phyloP scores from a whole-genome alignment of 2,113 vertebrate species.

The Nestor notabilis region DNA sequence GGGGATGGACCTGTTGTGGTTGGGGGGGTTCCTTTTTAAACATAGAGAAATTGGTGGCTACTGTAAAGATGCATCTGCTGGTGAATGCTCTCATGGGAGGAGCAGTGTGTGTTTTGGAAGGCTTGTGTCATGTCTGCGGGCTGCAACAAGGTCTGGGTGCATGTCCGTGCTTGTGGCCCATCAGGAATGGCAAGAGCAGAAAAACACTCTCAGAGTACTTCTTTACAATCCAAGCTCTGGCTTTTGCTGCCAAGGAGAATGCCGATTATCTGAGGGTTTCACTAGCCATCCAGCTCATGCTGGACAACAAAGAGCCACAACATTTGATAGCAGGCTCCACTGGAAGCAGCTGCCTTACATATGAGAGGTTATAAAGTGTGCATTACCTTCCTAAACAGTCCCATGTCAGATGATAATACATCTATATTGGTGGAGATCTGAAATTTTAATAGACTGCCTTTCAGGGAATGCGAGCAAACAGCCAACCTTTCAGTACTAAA shows the following conservation, averaged over 20 bases:
- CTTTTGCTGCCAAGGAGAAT: background rate
- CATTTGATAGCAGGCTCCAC: background rate
- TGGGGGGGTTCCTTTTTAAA: background rate
- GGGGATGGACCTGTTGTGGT: background rate
- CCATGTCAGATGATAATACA: background rate
- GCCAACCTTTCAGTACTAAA: background rate
- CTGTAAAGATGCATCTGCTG: background rate
- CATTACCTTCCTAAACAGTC: background rate
- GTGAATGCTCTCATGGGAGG: background rate
- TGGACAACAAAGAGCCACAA: background rate
- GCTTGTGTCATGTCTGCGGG: background rate
- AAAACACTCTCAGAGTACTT: background rate
- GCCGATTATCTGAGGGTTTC: background rate
- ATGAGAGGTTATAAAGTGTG: background rate
- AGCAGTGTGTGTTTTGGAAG: background rate
- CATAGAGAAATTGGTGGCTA: background rate
- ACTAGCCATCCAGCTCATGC: background rate
- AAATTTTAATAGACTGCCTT: background rate
- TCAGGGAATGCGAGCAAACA: background rate
- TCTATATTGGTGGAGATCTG: background rate
- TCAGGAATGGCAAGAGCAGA: background rate
- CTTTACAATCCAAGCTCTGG: background rate
- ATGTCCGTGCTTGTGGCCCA: background rate
- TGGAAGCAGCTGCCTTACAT: background rate
- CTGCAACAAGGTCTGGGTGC: background rate